These are phyloP conservation scores for Brachyptera putata DNA, from an alignment of 2,888 invertebrate genomes.

Conservation along the genomic window DNA sequence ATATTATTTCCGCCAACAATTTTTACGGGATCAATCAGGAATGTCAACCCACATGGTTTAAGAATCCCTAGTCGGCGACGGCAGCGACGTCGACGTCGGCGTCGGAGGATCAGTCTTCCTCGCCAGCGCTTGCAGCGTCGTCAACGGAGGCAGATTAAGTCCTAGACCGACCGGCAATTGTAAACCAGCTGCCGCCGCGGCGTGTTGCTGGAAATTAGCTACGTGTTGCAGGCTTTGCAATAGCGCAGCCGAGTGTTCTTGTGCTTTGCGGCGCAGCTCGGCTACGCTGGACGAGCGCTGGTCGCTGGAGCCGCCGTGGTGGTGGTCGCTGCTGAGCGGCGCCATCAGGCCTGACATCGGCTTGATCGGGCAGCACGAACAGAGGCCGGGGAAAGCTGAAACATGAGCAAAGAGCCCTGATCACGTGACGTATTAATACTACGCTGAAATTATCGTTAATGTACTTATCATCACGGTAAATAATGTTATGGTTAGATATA, in stretches of 20 bases:
- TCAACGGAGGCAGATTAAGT: slow-evolving; percentile 39
- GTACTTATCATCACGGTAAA: no score
- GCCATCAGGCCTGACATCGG: slow-evolving; percentile 44
- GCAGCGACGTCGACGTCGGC: slow-evolving; percentile 48
- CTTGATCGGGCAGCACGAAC: slow-evolving; percentile 75
- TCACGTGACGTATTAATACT: neutral
- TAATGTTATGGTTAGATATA: no score
- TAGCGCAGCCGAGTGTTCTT: slow-evolving; percentile 90
- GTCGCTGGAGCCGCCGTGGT: slow-evolving; percentile 49
- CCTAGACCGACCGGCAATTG: slow-evolving; percentile 37
- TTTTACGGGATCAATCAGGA: no score
- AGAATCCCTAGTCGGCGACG: no score
- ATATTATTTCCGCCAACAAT: no score
- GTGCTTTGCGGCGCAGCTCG: slow-evolving; percentile 85
- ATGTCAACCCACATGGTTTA: no score
- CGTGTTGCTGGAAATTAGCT: slow-evolving; percentile 58
- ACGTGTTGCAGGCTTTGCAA: slow-evolving; percentile 66
- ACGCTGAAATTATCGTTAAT: no score
- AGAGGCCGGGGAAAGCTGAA: slow-evolving; percentile 71
- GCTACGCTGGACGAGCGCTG: slow-evolving; percentile 84
- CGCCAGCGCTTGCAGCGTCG: slow-evolving; percentile 41
- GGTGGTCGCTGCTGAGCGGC: slow-evolving; percentile 36
- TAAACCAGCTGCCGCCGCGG: slow-evolving; percentile 39
- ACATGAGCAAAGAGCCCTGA: slow-evolving; percentile 26
- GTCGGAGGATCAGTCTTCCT: slow-evolving; percentile 45